Conservation (phyloP, 2,888 invertebrate genomes). For the Amaurobius ferox region DNA sequence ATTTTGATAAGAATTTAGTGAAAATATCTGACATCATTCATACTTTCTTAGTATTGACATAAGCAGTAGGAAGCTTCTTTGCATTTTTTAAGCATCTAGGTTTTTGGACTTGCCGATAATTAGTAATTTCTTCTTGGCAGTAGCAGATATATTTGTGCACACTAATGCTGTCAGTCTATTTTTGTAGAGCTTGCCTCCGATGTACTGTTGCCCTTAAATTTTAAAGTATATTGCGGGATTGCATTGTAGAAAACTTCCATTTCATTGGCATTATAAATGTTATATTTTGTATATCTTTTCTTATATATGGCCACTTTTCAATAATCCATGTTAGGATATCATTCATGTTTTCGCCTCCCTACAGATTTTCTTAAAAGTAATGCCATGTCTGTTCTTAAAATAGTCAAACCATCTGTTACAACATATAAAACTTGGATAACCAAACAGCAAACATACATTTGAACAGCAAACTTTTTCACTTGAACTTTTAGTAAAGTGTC, state of each 20-base stretch:
- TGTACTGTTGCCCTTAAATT: neutral
- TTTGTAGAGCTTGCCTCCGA: neutral
- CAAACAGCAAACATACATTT: too few relatives aligned
- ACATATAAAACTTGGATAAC: conserved; percentile 19
- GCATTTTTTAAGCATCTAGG: conserved; percentile 25
- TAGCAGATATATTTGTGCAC: neutral
- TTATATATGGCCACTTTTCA: conserved; percentile 12
- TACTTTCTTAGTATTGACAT: conserved; percentile 14
- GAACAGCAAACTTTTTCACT: conserved; percentile 1
- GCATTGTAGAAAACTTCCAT: neutral
- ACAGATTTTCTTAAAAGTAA: neutral
- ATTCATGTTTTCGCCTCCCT: conserved; percentile 11
- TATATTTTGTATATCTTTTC: conserved; percentile 18
- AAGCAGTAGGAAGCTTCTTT: conserved; percentile 20
- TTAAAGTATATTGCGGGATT: neutral
- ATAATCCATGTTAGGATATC: neutral
- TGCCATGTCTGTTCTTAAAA: conserved; percentile 12
- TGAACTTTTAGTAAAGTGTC: conserved; percentile 17
- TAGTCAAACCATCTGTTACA: neutral
- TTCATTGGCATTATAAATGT: conserved; percentile 12
- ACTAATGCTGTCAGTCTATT: neutral
- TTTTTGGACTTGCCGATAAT: neutral
- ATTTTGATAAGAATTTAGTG: conserved; percentile 14
- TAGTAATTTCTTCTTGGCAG: conserved; percentile 3
- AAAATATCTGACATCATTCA: conserved; percentile 15